Base-by-base conservation (phyloP, 2,888 invertebrate genomes). In the Cataglyphis altisquamis region DNA sequence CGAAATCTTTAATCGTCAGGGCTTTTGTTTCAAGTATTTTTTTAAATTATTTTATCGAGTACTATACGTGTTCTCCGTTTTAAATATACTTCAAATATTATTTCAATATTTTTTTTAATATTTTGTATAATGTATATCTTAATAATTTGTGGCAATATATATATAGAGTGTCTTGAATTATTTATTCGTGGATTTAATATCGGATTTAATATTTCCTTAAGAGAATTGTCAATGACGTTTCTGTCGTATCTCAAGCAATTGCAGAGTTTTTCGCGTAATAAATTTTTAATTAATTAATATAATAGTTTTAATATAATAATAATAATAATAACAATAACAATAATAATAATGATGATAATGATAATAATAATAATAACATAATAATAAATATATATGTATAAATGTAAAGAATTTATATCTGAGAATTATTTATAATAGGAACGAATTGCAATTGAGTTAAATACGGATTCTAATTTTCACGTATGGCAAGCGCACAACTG, bases 381-480 rank as follows among this genome's bases (percentile, higher is more conserved):
- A 39, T 63, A 63, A 39, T 18, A 63, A 63, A 39, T 18, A 63
- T 18, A 66, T 8, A 18, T 29, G 25, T 48, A 75, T n/a, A 32
- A n/a, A 5, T 3, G n/a, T 29, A 39, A 52, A 29, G 5, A 64
- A 21, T 21, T 21, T 21, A 21, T 21, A 21, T 21, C 21, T 55
- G 15, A 55, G 55, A 36, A 36, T 67, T 67, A 39, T 25, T 67
- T n/a, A 36, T 18, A 8, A 21, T 36, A 15, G 45, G 25, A 45
- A 45, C 21, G n/a, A 21, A 15, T 15, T 9, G 32, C 1, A 39
- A 67, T 32, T 18, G 21, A 12, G 18, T 25, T 36, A 57, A 45
- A 21, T 21, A 18, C 39, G 3, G n/a, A 57, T 29, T 39, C 52
- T 62, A 52, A 85, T 25, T 74, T 74, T n/a, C 64, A 57, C 29